A percentile compares a stretch with the other conserved stretches of the same genome.
Evolutionary conservation across 2,797 vertebrate species (phyloP).

Genomic region (Chaenodraco wilsoni): DNA sequence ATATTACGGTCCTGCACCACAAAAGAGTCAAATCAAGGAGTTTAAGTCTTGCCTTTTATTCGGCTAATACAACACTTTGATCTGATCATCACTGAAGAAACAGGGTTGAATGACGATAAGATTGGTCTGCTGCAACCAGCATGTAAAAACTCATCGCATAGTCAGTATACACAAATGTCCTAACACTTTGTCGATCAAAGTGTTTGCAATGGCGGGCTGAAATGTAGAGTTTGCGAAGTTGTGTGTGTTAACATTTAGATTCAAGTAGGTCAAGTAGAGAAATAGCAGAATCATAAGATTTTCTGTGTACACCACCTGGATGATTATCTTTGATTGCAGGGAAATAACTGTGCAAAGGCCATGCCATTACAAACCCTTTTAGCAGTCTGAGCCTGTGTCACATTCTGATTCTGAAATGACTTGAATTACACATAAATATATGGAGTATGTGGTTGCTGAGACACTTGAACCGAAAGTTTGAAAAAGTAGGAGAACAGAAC

Average conservation of each 20-base stretch:
- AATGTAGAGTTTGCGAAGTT: too few relatives aligned
- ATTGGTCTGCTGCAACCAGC: not conserved
- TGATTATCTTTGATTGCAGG: conserved; percentile 68
- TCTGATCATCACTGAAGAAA: conserved; percentile 1
- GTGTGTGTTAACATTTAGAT: too few relatives aligned
- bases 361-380: conserved; percentile 44
- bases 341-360: conserved; percentile 61
- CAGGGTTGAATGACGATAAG: not conserved
- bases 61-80: conserved; percentile 1
- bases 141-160: too few relatives aligned
- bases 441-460: conserved; percentile 16
- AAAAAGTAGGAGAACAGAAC: conserved; percentile 24
- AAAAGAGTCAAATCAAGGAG: too few relatives aligned
- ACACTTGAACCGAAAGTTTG: not conserved
- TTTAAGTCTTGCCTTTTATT: too few relatives aligned
- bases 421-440: conserved; percentile 47
- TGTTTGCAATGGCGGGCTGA: too few relatives aligned
- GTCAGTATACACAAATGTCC: too few relatives aligned
- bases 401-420: conserved; percentile 42
- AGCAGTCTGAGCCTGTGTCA: conserved; percentile 18
- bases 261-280: conserved; percentile 8
- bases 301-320: conserved; percentile 42
- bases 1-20: too few relatives aligned
- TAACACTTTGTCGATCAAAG: too few relatives aligned
- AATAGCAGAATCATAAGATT: conserved; percentile 39